Conservation (phyloP, 2,797 vertebrate genomes). For the Tolypeutes matacus region DNA sequence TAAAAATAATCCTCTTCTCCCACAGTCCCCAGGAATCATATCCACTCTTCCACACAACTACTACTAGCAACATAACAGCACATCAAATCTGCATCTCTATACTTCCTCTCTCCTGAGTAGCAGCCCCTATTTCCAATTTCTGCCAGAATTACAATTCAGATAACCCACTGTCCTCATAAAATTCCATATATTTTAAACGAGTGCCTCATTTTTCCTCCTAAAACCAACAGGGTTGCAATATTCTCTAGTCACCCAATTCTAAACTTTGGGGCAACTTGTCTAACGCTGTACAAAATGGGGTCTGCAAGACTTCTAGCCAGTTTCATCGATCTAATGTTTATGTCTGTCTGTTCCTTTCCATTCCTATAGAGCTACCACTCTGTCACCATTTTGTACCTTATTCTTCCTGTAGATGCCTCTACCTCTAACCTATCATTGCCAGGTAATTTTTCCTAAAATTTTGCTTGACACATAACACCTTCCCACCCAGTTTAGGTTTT, state of each 20-base stretch:
- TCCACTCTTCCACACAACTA: not conserved
- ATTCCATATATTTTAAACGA: not conserved
- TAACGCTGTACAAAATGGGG: not conserved
- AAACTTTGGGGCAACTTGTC: not conserved
- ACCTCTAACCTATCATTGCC: not conserved
- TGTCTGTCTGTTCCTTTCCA: not conserved
- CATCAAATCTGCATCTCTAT: not conserved
- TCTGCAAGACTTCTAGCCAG: not conserved
- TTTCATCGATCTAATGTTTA: not conserved
- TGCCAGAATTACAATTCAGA: not conserved
- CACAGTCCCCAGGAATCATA: not conserved
- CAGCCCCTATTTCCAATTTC: not conserved
- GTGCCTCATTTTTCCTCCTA: not conserved
- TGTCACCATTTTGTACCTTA: not conserved
- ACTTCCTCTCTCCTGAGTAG: not conserved
- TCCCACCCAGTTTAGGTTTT: not conserved
- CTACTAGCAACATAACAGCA: not conserved
- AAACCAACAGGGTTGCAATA: not conserved
- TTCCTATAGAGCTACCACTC: too few species aligned
- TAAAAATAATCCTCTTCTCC: not conserved
- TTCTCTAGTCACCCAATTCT: not conserved
- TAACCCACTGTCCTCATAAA: not conserved
- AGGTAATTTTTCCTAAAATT: not conserved
- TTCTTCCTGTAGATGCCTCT: not conserved
- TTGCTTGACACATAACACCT: not conserved